Evolutionary conservation across 2,113 vertebrate genomes (phyloP).

Genomic region (human): DNA sequence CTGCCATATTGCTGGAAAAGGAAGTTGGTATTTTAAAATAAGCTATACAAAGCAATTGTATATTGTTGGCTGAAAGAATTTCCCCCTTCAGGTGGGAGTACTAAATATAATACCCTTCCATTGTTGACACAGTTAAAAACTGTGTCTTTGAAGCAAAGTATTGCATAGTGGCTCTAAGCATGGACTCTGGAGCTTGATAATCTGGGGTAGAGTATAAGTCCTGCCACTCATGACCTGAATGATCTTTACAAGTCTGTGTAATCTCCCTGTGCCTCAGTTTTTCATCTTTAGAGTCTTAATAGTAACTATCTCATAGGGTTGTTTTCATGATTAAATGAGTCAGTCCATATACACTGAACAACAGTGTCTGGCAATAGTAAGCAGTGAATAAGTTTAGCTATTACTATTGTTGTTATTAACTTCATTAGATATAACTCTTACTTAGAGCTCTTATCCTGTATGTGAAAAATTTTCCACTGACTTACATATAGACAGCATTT

Average conservation of each 20-base stretch:
- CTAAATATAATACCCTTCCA: neutral
- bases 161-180: neutral
- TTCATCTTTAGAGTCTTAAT: neutral
- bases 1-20: neutral
- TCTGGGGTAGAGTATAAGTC: neutral
- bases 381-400: neutral
- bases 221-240: neutral
- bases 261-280: neutral
- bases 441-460: neutral
- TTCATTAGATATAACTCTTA: neutral
- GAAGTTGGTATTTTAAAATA: slow-evolving; percentile 38
- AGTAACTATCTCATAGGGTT: neutral
- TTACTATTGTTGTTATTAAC: neutral
- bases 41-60: neutral
- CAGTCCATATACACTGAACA: neutral
- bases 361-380: neutral
- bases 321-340: neutral
- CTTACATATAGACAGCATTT: neutral
- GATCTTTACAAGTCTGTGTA: neutral
- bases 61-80: neutral
- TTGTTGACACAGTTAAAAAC: neutral
- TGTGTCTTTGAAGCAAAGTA: slow-evolving; percentile 22
- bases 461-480: neutral
- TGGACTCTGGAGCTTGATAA: neutral
- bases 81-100: neutral